Conservation (phyloP, 1,140 invertebrate species). For the Leptinotarsa defecta region DNA sequence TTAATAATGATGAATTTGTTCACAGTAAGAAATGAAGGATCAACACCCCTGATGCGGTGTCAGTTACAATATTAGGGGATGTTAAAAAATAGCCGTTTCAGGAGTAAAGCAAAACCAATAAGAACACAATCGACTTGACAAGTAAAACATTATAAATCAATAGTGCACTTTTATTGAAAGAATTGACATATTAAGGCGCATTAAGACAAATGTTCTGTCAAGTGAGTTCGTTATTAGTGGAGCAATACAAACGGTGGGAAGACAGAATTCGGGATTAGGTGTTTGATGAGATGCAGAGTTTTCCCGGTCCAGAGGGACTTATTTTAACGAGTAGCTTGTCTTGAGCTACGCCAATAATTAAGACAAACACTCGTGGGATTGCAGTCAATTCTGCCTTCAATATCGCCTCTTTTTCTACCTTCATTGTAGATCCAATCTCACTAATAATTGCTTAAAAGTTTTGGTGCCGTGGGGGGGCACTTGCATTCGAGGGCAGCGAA, state of each 20-base stretch:
- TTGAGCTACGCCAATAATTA: slow-evolving; percentile 53
- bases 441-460: neutral
- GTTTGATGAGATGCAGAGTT: slow-evolving; percentile 53
- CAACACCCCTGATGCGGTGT: slow-evolving; percentile 18
- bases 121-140: slow-evolving; percentile 25
- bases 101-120: slow-evolving; percentile 25
- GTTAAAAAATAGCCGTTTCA: slow-evolving; percentile 27
- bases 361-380: slow-evolving; percentile 55
- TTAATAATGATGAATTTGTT: neutral
- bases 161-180: slow-evolving; percentile 32
- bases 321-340: slow-evolving; percentile 56
- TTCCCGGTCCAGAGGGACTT: slow-evolving; percentile 46
- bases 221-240: slow-evolving; percentile 33
- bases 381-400: slow-evolving; percentile 10
- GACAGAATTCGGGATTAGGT: slow-evolving; percentile 49
- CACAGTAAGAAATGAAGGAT: slow-evolving; percentile 9
- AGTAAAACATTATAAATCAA: slow-evolving; percentile 31
- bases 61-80: slow-evolving; percentile 16
- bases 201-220: slow-evolving; percentile 34
- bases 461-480: neutral
- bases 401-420: slow-evolving; percentile 24
- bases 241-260: slow-evolving; percentile 42
- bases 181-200: slow-evolving; percentile 31
- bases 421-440: slow-evolving; percentile 3
- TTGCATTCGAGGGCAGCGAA: neutral